Evolutionary conservation across 2,888 invertebrate species (phyloP), one percentile per base, ranked within the genome.

Genomic region (Dicyrtomina minuta): DNA sequence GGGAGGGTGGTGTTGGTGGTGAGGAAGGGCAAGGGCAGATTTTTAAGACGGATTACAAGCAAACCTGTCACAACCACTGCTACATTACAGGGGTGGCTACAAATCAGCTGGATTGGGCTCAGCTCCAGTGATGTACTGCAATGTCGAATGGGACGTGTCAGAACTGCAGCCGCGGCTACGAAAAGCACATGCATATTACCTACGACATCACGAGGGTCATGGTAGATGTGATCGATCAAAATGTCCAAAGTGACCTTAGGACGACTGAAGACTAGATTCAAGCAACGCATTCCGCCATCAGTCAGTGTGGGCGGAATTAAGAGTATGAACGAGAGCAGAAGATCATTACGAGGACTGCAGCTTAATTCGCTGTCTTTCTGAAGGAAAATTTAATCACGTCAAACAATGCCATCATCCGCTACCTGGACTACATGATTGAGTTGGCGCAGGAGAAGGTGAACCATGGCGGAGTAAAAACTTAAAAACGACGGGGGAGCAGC

Each of bases 351-450:
- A 26, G 59, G 2, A 64, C 62, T 0, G 51, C 24, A 22, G 67
- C 44, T 0, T 26, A 49, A 26, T 73, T 74, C 20, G 74, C 69
- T 1, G 41, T 24, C 15, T 74, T 72, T 51, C 39, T 74, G 0
- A 70, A 72, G 26, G 27, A 12, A 0, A 74, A 73, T 61, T 68
- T 73, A 0, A 74, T 73, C 15, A 71, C 70, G 1, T 70, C 69
- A 55, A 74, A 74, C 49, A 73, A 74, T 27, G 64, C 62, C 1
- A 64, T 71, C 41, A 27, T 68, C n/a, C 39, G 59, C n/a, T 74
- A 73, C 24, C n/a, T n/a, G n/a, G n/a, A n/a, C n/a, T n/a, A n/a
- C n/a, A n/a, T n/a, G n/a, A n/a, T n/a, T n/a, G n/a, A n/a, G n/a
- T n/a, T n/a, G n/a, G n/a, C n/a, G n/a, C n/a, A n/a, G n/a, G n/a